Conservation (phyloP, 2,888 invertebrate species). For the Anoplius nigerrimus region DNA sequence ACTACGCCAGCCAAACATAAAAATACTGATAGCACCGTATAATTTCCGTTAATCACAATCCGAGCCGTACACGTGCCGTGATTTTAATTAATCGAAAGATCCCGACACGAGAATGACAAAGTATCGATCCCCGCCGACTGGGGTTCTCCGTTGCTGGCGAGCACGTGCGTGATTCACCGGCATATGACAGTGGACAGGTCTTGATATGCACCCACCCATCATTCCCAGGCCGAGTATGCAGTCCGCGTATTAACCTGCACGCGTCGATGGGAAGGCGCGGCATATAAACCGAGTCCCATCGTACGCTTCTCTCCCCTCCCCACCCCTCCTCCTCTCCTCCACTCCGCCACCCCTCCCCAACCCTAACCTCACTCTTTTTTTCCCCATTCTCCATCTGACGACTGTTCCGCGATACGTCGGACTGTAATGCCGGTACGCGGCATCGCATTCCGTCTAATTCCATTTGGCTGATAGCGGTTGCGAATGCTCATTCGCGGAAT, state of each 20-base stretch:
- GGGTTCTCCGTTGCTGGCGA: too few relatives aligned
- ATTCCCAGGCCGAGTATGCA: constrained; percentile 3
- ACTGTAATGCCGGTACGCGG: not conserved
- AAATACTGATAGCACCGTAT: too few relatives aligned
- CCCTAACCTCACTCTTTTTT: not conserved
- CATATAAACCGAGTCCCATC: too few relatives aligned
- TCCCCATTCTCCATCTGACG: not conserved
- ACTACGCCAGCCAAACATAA: too few relatives aligned
- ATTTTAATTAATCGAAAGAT: too few relatives aligned
- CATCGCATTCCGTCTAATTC: not conserved
- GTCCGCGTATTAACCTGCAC: not conserved
- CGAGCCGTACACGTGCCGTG: too few relatives aligned
- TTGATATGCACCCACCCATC: constrained; percentile 5
- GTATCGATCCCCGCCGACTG: too few relatives aligned
- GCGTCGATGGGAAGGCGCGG: constrained; percentile 1
- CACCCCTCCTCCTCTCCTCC: not conserved
- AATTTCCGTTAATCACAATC: too few relatives aligned
- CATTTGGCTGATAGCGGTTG: not conserved
- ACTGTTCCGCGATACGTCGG: too few relatives aligned
- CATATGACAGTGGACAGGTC: not conserved
- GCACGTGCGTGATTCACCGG: constrained; percentile 7
- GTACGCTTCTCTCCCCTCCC: not conserved
- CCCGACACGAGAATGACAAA: too few relatives aligned
- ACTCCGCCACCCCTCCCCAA: not conserved
- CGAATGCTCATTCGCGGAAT: too few relatives aligned